A percentile compares a stretch with the other conserved stretches of the same genome.
phyloP scores from a whole-genome alignment of 2,888 invertebrate species.

The Choristoneura rosaceana region DNA sequence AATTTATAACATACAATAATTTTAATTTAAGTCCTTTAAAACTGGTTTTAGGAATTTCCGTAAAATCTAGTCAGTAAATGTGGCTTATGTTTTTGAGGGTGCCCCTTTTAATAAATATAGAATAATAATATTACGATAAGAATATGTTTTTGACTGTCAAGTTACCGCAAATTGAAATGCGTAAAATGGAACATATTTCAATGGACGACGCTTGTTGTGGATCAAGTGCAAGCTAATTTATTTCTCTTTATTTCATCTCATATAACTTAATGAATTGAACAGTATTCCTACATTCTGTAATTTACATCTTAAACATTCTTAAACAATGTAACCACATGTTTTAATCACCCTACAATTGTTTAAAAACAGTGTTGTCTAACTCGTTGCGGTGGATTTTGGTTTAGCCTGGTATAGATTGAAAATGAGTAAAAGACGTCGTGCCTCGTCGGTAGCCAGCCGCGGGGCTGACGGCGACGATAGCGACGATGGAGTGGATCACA shows the following conservation, averaged over 20 bases:
- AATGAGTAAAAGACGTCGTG: slow-evolving; percentile 93
- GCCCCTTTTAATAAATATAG: too few relatives aligned
- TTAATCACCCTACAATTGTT: not conserved
- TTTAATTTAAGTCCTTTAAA: too few relatives aligned
- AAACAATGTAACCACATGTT: slow-evolving; percentile 23
- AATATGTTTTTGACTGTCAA: not conserved
- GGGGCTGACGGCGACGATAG: slow-evolving; percentile 89
- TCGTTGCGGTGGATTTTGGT: slow-evolving; percentile 35
- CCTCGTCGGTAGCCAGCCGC: slow-evolving; percentile 93
- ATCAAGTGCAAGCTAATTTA: slow-evolving; percentile 2
- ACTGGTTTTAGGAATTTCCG: too few relatives aligned
- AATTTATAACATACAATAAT: too few relatives aligned
- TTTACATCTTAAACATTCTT: not conserved
- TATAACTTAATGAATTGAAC: not conserved
- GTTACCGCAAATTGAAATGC: not conserved
- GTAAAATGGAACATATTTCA: slow-evolving; percentile 7
- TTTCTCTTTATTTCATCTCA: not conserved
- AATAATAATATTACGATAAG: too few relatives aligned
- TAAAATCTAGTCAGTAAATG: too few relatives aligned
- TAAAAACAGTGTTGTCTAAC: slow-evolving; percentile 8
- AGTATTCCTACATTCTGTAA: not conserved
- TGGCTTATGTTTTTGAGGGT: too few relatives aligned
- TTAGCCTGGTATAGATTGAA: slow-evolving; percentile 37
- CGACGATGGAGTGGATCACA: slow-evolving; percentile 86
- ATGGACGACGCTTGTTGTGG: slow-evolving; percentile 40